Conservation (phyloP, 2,888 invertebrate genomes). For the Thysanoteuthis rhombus region DNA sequence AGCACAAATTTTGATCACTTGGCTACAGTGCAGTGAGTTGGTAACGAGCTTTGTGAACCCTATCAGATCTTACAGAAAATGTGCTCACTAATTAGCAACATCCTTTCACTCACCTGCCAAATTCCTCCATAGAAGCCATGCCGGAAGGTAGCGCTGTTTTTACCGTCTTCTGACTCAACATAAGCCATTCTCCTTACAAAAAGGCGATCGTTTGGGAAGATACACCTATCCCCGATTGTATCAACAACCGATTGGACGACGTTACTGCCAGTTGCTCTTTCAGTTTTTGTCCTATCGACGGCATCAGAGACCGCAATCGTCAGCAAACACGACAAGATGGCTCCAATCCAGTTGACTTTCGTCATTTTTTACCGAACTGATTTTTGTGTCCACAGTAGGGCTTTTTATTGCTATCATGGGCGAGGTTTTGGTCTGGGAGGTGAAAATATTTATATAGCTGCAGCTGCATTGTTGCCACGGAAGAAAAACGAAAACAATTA, state of each 20-base stretch:
- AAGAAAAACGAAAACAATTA: background rate
- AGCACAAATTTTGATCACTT: too few relatives aligned
- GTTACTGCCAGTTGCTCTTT: background rate
- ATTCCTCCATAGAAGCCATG: background rate
- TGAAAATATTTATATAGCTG: background rate
- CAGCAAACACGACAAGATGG: background rate
- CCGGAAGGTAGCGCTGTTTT: slow-evolving; percentile 34
- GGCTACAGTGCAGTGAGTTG: too few relatives aligned
- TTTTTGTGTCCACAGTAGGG: background rate
- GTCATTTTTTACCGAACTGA: background rate
- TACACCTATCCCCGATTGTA: slow-evolving; percentile 38
- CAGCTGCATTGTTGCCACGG: background rate
- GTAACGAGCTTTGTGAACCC: too few relatives aligned
- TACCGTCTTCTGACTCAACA: slow-evolving; percentile 40
- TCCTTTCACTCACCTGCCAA: background rate
- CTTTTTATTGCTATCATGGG: background rate
- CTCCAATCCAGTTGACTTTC: background rate
- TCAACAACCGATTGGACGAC: slow-evolving; percentile 41
- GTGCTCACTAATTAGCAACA: too few relatives aligned
- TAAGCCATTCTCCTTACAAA: slow-evolving; percentile 43
- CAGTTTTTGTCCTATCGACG: background rate
- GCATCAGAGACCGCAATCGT: background rate
- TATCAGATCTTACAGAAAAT: too few relatives aligned
- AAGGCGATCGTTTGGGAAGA: slow-evolving; percentile 39
- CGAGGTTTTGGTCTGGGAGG: background rate